Base-by-base conservation (phyloP, 2,113 vertebrate genomes). In the Alaudala cheleensis region DNA sequence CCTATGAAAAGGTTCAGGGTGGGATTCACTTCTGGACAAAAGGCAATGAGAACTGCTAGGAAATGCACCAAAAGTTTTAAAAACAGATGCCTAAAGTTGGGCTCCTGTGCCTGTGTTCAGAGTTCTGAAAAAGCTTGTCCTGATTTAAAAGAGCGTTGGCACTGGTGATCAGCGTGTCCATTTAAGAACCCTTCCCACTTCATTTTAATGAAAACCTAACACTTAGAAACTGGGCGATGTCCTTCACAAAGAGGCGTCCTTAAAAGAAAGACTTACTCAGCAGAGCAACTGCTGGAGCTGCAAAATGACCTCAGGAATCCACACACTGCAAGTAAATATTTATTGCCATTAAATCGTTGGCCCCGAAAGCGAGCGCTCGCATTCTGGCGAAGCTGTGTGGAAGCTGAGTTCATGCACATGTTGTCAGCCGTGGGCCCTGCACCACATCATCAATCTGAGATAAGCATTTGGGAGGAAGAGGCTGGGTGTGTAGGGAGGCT, bases 381-480 rank as follows among this genome's bases (percentile, higher is more conserved):
- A 28, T 78, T 84, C 86, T 94, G 94, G 95, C 88, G 65, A 86
- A 77, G 86, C 93, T 86, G 22, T 84, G 93, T 94, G 95, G 95
- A 97, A 93, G 92, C 80, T 81, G 90, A 96, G 93, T 91, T 96
- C 95, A 78, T 39, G 92, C 86, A 92, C 88, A 79, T 91, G 82
- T 93, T 96, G 90, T 96, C 92, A 94, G 90, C 92, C 77, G 4
- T 40, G 21, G 95, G 86, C 86, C 89, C 77, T 49, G 61, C 78
- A 89, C 86, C 96, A 97, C 96, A 93, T 95, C 96, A 92, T 97
- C 94, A 95, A 95, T 96, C 94, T 95, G 88, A 5, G 40, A 90
- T 93, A 92, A 94, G 69, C 20, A 76, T 86, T 95, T 74, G 88
- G 88, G 90, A 96, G 93, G 92, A 96, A 90, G 95, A 73, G 77